These are phyloP conservation scores for Ethmia dodecea DNA, from an alignment of 2,888 invertebrate species.

Conservation along the genomic window DNA sequence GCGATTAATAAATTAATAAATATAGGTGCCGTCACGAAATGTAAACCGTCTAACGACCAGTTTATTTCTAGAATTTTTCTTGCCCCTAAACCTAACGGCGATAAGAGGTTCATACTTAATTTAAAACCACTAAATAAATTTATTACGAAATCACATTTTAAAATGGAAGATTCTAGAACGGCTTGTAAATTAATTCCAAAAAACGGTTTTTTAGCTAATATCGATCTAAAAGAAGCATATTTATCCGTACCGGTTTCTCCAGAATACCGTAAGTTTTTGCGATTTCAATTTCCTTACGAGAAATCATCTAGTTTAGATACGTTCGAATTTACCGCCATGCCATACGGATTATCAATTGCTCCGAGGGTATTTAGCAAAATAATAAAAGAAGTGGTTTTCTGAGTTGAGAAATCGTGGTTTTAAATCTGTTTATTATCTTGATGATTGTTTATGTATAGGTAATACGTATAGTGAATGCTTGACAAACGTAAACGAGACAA, in stretches of 20 bases:
- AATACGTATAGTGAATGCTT: neutral
- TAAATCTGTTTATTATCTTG: too few relatives aligned
- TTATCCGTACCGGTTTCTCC: neutral
- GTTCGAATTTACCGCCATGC: too few relatives aligned
- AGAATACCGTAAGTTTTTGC: neutral
- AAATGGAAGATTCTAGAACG: slow-evolving; percentile 5
- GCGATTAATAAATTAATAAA: too few relatives aligned
- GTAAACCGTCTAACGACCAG: too few relatives aligned
- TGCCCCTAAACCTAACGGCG: slow-evolving; percentile 2
- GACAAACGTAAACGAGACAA: neutral
- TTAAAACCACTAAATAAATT: slow-evolving; percentile 2
- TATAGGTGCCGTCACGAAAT: too few relatives aligned
- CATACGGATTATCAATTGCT: too few relatives aligned
- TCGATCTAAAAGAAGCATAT: slow-evolving; percentile 6
- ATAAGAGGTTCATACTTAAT: slow-evolving; percentile 6
- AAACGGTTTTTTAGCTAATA: neutral
- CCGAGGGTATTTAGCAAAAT: too few relatives aligned
- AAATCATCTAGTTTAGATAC: too few relatives aligned
- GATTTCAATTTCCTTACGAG: neutral
- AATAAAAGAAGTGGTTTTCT: too few relatives aligned
- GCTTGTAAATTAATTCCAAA: slow-evolving; percentile 1
- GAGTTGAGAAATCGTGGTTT: too few relatives aligned
- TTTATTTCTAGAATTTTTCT: slow-evolving; percentile 2
- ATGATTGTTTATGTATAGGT: neutral
- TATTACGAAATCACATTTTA: slow-evolving; percentile 1